Base-by-base conservation (phyloP, 1,140 invertebrate genomes). In the Drosophila kurseongensis region DNA sequence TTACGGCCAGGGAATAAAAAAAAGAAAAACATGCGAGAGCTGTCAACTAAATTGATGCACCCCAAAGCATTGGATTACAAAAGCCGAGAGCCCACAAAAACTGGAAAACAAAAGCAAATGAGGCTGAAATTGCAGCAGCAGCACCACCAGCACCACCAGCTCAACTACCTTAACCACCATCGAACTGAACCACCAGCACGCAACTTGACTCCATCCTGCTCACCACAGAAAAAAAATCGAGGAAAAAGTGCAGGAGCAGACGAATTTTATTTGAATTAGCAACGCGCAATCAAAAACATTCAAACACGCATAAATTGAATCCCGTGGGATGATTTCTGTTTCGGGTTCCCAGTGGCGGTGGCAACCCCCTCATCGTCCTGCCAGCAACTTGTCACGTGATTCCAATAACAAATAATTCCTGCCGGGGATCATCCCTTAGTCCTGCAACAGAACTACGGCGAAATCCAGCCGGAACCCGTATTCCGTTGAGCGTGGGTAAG, bases 271-370 rank as follows among this genome's bases (percentile, higher is more conserved):
- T 88, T 89, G 85, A 89, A 89, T 89, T 89, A 90, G 84, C 84
- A 84, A 77, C 66, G 84, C 74, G 61, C 84, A 89, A 89, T 89
- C 84, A 89, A 89, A 89, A 89, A 89, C 84, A 89, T 89, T 89
- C 84, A 89, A 89, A 89, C 84, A 89, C 85, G 85, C 84, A 89
- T 89, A 89, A 89, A 89, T 89, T 89, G 84, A 89, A 89, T 89
- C 84, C 84, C 84, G 84, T 89, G 84, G 84, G 84, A 89, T 89
- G 84, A 74, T 90, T 90, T 89, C 77, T 78, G 45, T 66, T 68
- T 59, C 61, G 45, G 38, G 60, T 89, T 89, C 84, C 84, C 84
- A 89, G 50, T 61, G 71, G 57, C 84, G 83, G 50, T 56, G 66
- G 57, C 68, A 67, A 69, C 63, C 66, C 67, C 55, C 47, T 41